A percentile compares a stretch with the other conserved stretches of the same genome.
Conservation (phyloP, 2,888 invertebrate genomes). For the Sphecodes monilicornis region DNA sequence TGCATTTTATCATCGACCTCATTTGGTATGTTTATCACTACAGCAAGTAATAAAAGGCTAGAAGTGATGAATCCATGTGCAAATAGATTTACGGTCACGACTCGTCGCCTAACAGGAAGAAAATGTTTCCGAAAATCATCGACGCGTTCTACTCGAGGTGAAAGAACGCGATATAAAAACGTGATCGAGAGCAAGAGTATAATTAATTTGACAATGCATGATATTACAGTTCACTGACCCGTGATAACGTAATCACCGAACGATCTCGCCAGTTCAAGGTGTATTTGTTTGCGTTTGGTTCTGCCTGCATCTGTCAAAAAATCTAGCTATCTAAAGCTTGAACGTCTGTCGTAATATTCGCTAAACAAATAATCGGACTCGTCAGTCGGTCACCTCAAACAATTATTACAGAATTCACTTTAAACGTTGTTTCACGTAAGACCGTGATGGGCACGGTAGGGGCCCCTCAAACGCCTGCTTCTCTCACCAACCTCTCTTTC, state of each 20-base stretch:
- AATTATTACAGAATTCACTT: neutral
- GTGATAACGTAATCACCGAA: constrained; percentile 8
- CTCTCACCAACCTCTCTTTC: too few relatives aligned
- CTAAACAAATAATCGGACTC: neutral
- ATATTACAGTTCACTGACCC: constrained; percentile 10
- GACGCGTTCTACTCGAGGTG: neutral
- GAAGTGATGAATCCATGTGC: neutral
- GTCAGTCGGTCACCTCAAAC: neutral
- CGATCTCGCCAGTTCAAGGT: neutral
- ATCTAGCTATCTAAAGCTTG: neutral
- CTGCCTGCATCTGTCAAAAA: neutral
- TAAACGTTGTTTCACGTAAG: neutral
- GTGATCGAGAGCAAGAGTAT: neutral
- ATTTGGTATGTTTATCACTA: neutral
- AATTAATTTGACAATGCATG: constrained; percentile 6
- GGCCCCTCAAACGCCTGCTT: too few relatives aligned
- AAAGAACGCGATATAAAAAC: neutral
- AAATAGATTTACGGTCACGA: neutral
- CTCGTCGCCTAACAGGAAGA: neutral
- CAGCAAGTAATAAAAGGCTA: neutral
- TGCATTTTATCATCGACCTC: too few relatives aligned
- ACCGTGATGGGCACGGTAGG: too few relatives aligned
- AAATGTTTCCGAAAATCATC: neutral
- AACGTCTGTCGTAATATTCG: constrained; percentile 9
- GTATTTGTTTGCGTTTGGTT: constrained; percentile 5